These are phyloP conservation scores for Allophyes oxyacanthae DNA, from an alignment of 2,888 invertebrate genomes.

Conservation along the genomic window DNA sequence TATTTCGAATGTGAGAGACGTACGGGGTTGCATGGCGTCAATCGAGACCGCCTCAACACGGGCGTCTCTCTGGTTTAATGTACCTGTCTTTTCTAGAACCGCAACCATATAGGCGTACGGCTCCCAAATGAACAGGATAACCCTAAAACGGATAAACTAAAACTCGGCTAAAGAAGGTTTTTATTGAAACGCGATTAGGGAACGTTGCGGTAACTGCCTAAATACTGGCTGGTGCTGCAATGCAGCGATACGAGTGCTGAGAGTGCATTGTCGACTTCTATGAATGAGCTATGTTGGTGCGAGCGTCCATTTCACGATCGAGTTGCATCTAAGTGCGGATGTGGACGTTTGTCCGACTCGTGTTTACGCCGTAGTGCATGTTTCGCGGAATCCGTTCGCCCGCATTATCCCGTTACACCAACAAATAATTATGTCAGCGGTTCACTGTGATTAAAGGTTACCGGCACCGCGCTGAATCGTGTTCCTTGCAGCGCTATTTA, in stretches of 20 bases:
- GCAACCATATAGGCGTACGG: slow-evolving; percentile 80
- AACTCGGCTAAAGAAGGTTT: slow-evolving; percentile 34
- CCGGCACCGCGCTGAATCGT: slow-evolving; percentile 60
- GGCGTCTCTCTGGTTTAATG: slow-evolving; percentile 83
- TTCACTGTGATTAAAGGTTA: slow-evolving; percentile 78
- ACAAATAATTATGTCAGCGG: slow-evolving; percentile 85
- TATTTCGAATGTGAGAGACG: slow-evolving; percentile 83
- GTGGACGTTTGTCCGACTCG: slow-evolving; percentile 69
- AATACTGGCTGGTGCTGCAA: slow-evolving; percentile 71
- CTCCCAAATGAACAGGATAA: slow-evolving; percentile 88
- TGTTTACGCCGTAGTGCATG: slow-evolving; percentile 73
- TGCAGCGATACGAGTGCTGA: slow-evolving; percentile 69
- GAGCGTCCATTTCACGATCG: slow-evolving; percentile 71
- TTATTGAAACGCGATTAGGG: slow-evolving; percentile 54
- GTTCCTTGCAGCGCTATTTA: slow-evolving; percentile 59
- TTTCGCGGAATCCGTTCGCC: slow-evolving; percentile 78
- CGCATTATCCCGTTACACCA: slow-evolving; percentile 79
- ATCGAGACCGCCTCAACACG: slow-evolving; percentile 87
- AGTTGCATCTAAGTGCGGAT: slow-evolving; percentile 75
- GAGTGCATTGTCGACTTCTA: slow-evolving; percentile 71
- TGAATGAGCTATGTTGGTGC: slow-evolving; percentile 77
- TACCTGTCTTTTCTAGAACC: slow-evolving; percentile 88
- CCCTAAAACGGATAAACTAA: slow-evolving; percentile 16
- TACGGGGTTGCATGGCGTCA: slow-evolving; percentile 88
- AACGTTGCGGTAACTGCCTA: slow-evolving; percentile 68